Base-by-base conservation (phyloP, 1,140 invertebrate species). In the Glossosoma conforme region DNA sequence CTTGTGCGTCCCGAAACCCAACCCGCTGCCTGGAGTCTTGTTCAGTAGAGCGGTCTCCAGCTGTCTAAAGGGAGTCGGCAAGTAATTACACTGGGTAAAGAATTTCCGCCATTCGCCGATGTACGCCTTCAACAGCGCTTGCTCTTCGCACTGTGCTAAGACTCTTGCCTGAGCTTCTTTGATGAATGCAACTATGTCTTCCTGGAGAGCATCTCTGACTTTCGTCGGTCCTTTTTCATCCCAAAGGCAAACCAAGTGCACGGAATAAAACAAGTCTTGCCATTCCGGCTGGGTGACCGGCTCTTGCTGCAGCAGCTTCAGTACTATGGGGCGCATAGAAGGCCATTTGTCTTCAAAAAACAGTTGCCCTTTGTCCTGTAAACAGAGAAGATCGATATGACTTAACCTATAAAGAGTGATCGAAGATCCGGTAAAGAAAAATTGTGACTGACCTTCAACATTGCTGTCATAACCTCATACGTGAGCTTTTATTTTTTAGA, bases 81-180 rank as follows among this genome's bases (percentile, higher is more conserved):
- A 75, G 75, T 97, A 98, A 68, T 91, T 89, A 70, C 94, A 97
- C 67, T 98, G 94, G 5, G 93, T 93, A 67, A 97, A 97, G 76
- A 98, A 98, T 64, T 96, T 97, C 32, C 91, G 80, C 95, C 95
- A 98, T 72, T 97, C 94, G 6, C 83, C 82, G 60, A 98, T 97
- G 63, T 98, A 98, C 6, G 94, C 91, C 72, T 94, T 94, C 4
- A 98, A 73, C 17, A 98, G 74, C 5, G 94, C 92, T 67, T 96
- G 91, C 63, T 98, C 94, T 65, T 97, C 93, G 53, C 91, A 80
- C 63, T 94, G 90, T 14, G 89, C 82, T 52, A 95, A 73, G 2
- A 97, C 91, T 64, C 90, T 79, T 76, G 81, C 80, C 70, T 97
- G 93, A 15, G 93, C 93, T 69, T 94, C 87, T 67, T 90, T 87